Evolutionary conservation across 2,888 invertebrate genomes (phyloP).

Genomic region (Pristionchus exspectatus): DNA sequence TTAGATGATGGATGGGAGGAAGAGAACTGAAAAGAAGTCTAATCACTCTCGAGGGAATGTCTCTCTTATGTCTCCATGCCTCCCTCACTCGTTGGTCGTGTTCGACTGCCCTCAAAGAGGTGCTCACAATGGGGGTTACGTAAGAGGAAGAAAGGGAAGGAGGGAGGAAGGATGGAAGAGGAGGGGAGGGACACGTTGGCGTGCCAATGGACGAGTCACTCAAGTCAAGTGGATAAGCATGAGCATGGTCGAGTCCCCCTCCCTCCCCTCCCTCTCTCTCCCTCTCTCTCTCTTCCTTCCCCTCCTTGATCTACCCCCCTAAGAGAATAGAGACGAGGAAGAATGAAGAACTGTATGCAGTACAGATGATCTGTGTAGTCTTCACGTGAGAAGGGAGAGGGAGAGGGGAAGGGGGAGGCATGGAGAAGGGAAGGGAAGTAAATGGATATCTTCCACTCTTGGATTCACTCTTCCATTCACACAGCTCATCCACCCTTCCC

Average conservation of each 20-base stretch:
- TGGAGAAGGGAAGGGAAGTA: conserved; percentile 28
- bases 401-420: neutral
- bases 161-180: neutral
- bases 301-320: conserved; percentile 33
- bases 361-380: conserved; percentile 35
- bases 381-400: neutral
- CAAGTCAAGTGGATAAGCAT: conserved; percentile 50
- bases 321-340: conserved; percentile 29
- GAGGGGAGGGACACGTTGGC: conserved; percentile 29
- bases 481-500: conserved; percentile 15
- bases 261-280: neutral
- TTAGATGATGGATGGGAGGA: conserved; percentile 23
- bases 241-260: neutral
- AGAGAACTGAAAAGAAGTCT: conserved; percentile 24
- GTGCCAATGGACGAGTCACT: conserved; percentile 47
- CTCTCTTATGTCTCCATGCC: neutral
- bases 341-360: conserved; percentile 31
- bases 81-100: neutral
- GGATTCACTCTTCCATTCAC: conserved; percentile 26
- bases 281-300: neutral
- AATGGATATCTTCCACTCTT: conserved; percentile 26
- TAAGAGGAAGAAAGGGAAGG: conserved; percentile 31
- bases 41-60: conserved; percentile 27
- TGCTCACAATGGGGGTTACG: conserved; percentile 35
- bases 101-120: conserved; percentile 10